A percentile compares a stretch with the other conserved stretches of the same genome.
Evolutionary conservation across 2,113 vertebrate species (phyloP).

Genomic region (Nerophis lumbriciformis): DNA sequence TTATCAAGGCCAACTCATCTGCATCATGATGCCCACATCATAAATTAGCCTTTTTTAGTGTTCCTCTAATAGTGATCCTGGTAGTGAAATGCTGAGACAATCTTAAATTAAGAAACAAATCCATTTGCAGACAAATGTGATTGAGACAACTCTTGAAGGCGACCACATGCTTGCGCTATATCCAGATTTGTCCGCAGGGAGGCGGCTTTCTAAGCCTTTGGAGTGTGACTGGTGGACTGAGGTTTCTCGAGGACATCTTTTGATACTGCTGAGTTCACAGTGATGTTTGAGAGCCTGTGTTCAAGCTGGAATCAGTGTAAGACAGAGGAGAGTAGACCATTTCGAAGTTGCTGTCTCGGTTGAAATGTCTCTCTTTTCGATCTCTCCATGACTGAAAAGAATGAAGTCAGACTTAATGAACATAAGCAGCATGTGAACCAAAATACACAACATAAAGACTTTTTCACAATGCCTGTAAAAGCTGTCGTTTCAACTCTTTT

Average conservation of each 20-base stretch:
- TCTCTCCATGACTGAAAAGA: neutral
- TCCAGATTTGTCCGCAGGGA: conserved; percentile 39
- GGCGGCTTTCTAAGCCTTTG: conserved; percentile 25
- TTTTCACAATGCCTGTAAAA: too few relatives aligned
- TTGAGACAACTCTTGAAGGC: conserved; percentile 23
- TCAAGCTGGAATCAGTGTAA: conserved; percentile 14
- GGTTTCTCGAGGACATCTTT: conserved; percentile 19
- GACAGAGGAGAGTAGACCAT: conserved; percentile 2
- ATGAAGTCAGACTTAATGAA: neutral
- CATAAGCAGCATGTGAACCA: neutral
- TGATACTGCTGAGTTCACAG: conserved; percentile 39
- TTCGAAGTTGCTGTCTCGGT: conserved; percentile 9
- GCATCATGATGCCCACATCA: neutral
- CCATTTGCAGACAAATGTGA: conserved; percentile 34
- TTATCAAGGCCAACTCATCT: conserved; percentile 18
- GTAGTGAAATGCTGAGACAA: conserved; percentile 44
- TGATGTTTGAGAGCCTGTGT: conserved; percentile 17
- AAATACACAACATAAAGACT: neutral
- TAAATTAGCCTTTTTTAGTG: conserved; percentile 6
- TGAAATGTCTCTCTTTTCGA: conserved; percentile 1
- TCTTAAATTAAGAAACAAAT: conserved; percentile 51
- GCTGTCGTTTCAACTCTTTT: too few relatives aligned
- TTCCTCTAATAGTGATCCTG: conserved; percentile 9
- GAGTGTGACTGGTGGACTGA: conserved; percentile 15
- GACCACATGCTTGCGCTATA: conserved; percentile 14